Base-by-base conservation (phyloP, 2,888 invertebrate genomes). In the Protophormia terraenovae region DNA sequence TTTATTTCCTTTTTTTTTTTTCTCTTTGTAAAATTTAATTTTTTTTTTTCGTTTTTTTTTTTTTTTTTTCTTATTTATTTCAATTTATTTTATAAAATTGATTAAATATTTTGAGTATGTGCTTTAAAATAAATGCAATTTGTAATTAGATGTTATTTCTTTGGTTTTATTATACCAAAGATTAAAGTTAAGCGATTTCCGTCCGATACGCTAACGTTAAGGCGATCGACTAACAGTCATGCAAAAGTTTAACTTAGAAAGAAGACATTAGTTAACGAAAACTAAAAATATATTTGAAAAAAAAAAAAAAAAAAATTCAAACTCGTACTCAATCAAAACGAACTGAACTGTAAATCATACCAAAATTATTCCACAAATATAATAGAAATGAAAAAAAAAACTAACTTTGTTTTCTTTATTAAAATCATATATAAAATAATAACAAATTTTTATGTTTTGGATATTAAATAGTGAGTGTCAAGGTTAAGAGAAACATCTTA, bases 391-490 rank as follows among this genome's bases (percentile, higher is more conserved):
- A 29, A 22, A 69, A 35, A 14, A 27, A 24, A 27, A 38, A 19
- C 55, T n/a, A n/a, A 64, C 12, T 45, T 67, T 67, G 35, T 41
- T 77, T 72, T 72, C 16, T 45, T 35, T 66, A 32, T 38, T 73
- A 38, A 41, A 41, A 41, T n/a, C n/a, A 41, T n/a, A 41, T 8
- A 14, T 8, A 22, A 38, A 76, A 76, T 66, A 71, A 77, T 67
- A 81, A 73, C 81, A 71, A n/a, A 50, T 27, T 71, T 80, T 60
- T 50, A 71, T 71, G 19, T 58, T 71, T 38, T 75, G 64, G 82
- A 38, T 82, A 78, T 85, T 79, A 75, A 86, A 86, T 83, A 90
- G 91, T 90, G 90, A 92, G 92, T 92, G 91, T 92, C 91, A 92
- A 92, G 91, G 91, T 92, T 90, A 89, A 89, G 77, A 83, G 87